These are phyloP conservation scores for Oophaga pumilio DNA, from an alignment of 2,113 vertebrate species.

Conservation along the genomic window DNA sequence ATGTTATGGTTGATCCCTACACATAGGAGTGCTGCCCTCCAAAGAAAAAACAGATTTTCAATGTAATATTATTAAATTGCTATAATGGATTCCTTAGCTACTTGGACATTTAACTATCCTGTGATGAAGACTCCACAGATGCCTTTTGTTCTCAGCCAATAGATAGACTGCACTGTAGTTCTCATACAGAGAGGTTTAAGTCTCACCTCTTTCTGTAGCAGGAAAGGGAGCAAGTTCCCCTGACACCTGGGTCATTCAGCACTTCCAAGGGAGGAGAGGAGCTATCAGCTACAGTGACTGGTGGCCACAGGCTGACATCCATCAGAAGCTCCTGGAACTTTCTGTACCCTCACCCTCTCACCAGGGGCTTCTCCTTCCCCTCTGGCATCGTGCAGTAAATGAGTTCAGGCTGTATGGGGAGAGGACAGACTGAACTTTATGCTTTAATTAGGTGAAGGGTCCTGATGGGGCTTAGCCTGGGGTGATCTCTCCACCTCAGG, in stretches of 20 bases:
- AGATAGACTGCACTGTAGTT: conserved; percentile 2
- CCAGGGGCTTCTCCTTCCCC: background rate
- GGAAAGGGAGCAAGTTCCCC: conserved; percentile 19
- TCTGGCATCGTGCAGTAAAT: conserved; percentile 19
- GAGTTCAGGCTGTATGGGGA: conserved; percentile 11
- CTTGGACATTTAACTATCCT: background rate
- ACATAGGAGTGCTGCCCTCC: too few relatives aligned
- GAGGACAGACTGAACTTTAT: background rate
- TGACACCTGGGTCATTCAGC: conserved; percentile 19
- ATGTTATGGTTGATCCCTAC: too few relatives aligned
- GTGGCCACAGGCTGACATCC: conserved; percentile 8
- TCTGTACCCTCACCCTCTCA: background rate
- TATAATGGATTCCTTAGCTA: background rate
- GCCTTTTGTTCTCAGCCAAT: background rate
- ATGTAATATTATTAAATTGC: background rate
- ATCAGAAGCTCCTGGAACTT: background rate
- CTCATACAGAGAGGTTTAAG: conserved; percentile 21
- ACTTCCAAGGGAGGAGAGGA: conserved; percentile 9
- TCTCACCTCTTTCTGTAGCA: conserved; percentile 21
- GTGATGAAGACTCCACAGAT: background rate
- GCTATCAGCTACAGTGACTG: background rate
- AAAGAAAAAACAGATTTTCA: too few relatives aligned
- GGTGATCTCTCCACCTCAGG: background rate
- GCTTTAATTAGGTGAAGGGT: conserved; percentile 18
- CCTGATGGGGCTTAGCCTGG: background rate